A percentile compares a stretch with the other conserved stretches of the same genome.
These are phyloP conservation scores for Abrostola tripartita DNA, from an alignment of 2,888 invertebrate species.

Conservation along the genomic window DNA sequence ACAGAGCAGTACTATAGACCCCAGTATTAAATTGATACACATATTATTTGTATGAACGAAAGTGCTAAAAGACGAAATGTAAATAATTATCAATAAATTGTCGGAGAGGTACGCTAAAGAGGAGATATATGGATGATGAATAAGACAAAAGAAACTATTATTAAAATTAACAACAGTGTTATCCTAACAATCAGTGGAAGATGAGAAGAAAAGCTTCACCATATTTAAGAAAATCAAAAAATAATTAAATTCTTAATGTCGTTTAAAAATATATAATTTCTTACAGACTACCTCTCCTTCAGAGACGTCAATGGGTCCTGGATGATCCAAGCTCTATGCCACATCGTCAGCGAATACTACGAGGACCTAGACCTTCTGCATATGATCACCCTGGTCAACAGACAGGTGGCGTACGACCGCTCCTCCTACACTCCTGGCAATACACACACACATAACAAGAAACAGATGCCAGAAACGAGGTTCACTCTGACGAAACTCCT, in stretches of 20 bases:
- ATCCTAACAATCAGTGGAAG: no score
- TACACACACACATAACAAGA: constrained; percentile 63
- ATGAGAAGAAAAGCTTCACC: no score
- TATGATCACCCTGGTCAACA: constrained; percentile 69
- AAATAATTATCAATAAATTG: no score
- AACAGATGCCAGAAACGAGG: constrained; percentile 76
- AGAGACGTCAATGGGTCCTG: constrained; percentile 72
- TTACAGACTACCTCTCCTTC: constrained; percentile 71
- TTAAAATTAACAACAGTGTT: no score
- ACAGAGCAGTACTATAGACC: no score
- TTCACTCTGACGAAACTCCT: constrained; percentile 72
- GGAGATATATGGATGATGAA: no score
- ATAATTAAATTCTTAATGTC: background rate
- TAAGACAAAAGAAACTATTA: no score
- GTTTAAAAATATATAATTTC: background rate
- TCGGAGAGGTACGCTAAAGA: no score
- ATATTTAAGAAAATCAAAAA: background rate
- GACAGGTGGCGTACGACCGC: constrained; percentile 65
- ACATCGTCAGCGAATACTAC: constrained; percentile 62
- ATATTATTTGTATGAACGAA: no score
- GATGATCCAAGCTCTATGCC: constrained; percentile 76
- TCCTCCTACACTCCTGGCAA: constrained; percentile 61
- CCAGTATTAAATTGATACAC: no score
- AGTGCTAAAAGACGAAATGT: no score
- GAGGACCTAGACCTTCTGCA: constrained; percentile 67